A percentile compares a stretch with the other conserved stretches of the same genome.
Evolutionary conservation across 2,797 vertebrate species (phyloP).

Genomic region (Myioborus miniatus): DNA sequence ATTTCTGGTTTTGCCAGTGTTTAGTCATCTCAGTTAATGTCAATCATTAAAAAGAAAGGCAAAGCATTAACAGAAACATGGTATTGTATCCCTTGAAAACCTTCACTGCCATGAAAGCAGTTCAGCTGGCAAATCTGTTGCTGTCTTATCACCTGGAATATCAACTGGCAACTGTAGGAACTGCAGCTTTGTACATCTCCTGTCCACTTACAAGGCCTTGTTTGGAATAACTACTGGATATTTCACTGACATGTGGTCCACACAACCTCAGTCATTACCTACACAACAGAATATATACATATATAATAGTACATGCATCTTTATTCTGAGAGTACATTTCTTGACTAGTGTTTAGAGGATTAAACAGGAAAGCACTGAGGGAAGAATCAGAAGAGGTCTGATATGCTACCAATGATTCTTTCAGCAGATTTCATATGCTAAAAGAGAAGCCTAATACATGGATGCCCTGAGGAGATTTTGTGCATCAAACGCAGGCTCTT

Average conservation of each 20-base stretch:
- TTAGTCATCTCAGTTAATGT: neutral
- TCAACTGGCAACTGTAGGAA: neutral
- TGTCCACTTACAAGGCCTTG: neutral
- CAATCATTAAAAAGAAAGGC: neutral
- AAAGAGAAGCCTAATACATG: neutral
- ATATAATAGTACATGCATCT: accelerated
- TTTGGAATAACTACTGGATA: neutral
- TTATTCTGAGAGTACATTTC: neutral
- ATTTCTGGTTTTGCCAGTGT: neutral
- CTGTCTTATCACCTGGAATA: neutral
- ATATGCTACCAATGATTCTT: accelerated
- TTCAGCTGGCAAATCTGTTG: neutral
- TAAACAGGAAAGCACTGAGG: neutral
- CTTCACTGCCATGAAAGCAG: neutral
- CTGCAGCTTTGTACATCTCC: neutral
- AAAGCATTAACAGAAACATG: neutral
- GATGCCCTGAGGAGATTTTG: neutral
- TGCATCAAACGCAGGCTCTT: neutral
- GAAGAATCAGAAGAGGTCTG: neutral
- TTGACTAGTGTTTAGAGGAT: neutral
- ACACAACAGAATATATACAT: too few relatives aligned
- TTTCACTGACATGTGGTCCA: neutral
- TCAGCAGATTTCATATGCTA: neutral
- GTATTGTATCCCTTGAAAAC: neutral
- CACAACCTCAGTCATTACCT: neutral